These are phyloP conservation scores for Calcarius ornatus DNA, from an alignment of 2,113 vertebrate genomes.

Conservation along the genomic window DNA sequence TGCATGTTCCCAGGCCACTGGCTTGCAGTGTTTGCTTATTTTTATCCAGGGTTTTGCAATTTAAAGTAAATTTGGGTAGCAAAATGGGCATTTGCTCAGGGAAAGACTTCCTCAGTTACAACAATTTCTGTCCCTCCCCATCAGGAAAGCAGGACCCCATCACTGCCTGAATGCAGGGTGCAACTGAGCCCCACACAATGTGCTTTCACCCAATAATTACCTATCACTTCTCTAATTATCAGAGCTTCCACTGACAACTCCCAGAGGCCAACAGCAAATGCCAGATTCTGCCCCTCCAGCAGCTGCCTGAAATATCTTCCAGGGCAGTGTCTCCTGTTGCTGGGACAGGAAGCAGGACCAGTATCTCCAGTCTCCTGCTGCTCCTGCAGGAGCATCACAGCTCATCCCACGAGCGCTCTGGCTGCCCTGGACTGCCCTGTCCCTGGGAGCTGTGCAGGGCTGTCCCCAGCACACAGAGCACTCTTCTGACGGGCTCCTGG, in stretches of 20 bases:
- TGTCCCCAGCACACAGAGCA: accelerated
- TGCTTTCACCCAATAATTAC: background rate
- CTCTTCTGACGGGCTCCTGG: accelerated
- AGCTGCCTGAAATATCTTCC: background rate
- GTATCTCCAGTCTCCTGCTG: background rate
- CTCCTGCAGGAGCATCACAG: background rate
- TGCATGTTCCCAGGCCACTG: background rate
- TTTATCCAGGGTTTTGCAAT: background rate
- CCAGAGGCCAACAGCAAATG: background rate
- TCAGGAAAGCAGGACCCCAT: accelerated
- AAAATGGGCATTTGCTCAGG: background rate
- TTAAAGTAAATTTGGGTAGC: background rate
- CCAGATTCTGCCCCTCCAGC: background rate
- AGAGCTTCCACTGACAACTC: background rate
- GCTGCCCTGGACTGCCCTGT: no score
- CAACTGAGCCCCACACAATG: background rate
- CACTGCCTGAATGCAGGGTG: background rate
- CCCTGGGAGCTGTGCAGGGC: background rate
- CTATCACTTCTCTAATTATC: constrained; percentile 21
- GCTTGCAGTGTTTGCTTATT: background rate
- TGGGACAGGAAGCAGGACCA: background rate
- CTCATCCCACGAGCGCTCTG: background rate
- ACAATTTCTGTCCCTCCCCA: background rate
- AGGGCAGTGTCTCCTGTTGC: accelerated
- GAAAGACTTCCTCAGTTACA: background rate